These are phyloP conservation scores for Catocala sponsa DNA, from an alignment of 2,888 invertebrate genomes.

Conservation along the genomic window DNA sequence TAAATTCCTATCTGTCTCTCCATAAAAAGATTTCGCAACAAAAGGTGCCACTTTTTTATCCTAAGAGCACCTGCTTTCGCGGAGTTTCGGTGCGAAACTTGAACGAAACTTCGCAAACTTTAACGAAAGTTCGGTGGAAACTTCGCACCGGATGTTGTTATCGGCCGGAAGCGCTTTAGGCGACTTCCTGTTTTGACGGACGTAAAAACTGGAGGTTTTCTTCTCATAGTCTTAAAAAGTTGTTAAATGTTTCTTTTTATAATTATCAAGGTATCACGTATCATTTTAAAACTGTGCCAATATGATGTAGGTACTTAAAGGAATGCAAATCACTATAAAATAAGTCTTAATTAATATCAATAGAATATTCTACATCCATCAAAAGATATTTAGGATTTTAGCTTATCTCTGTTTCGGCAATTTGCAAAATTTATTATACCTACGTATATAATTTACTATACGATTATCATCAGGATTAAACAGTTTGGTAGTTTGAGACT, in stretches of 20 bases:
- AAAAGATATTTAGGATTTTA: no score
- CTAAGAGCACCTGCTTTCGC: constrained; percentile 80
- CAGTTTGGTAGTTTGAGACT: no score
- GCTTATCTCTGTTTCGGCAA: no score
- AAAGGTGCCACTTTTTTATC: constrained; percentile 83
- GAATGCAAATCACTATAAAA: not conserved
- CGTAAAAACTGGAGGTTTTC: constrained; percentile 56
- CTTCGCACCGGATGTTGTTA: constrained; percentile 85
- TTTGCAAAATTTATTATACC: no score
- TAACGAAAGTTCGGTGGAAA: constrained; percentile 66
- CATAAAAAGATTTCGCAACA: constrained; percentile 56
- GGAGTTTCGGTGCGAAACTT: constrained; percentile 55
- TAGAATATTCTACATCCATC: no score
- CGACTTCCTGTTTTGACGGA: constrained; percentile 86
- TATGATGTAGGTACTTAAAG: no score
- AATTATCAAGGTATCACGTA: constrained; percentile 17
- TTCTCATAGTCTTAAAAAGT: constrained; percentile 37
- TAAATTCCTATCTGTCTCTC: constrained; percentile 64
- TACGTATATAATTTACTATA: no score
- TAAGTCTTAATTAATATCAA: no score
- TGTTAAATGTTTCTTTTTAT: constrained; percentile 34
- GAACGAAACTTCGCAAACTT: constrained; percentile 56
- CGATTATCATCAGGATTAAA: no score
- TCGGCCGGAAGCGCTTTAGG: constrained; percentile 88
- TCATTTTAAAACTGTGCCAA: not conserved